Base-by-base conservation (phyloP, 2,113 vertebrate genomes). In the Gymnocephalus cernua region DNA sequence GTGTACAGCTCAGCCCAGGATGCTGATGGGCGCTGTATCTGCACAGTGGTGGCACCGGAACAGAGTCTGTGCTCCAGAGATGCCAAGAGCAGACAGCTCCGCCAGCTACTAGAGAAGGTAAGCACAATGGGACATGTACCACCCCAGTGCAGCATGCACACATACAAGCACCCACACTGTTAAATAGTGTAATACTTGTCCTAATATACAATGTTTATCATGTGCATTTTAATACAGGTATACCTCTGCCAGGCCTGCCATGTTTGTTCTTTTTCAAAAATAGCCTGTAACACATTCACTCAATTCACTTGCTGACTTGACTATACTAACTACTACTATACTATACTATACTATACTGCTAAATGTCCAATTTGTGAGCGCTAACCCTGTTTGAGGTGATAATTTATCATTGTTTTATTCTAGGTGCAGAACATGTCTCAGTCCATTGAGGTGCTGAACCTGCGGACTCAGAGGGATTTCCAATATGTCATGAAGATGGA, bases 401-500 rank as follows among this genome's bases (percentile, higher is more conserved):
- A 6, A 54, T 76, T 29, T 14, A 69, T 25, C 9, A 83, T 87
- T 53, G 19, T 64, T 79, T 59, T 45, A 47, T 74, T 83, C 87
- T 86, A 99, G 98, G 98, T 99, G 79, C 98, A 99, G 94, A 99
- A 99, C 86, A 99, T 99, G 98, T 99, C 98, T 61, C 98, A 99
- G 27, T 99, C 98, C 77, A 99, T 99, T 71, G 98, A 99, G 94
- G 97, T 99, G 75, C 93, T 99, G 93, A 99, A 99, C 84, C 93
- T 99, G 74, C 95, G 98, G 29, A 99, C 98, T 27, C 98, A 99
- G 94, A 97, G 98, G 87, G 98, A 99, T 94, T 99, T 99, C 92
- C 98, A 99, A 85, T 99, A 99, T 25, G 98, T 99, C 90, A 96
- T 99, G 90, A 99, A 99, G 95, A 99, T 99, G 98, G 98, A 99